Evolutionary conservation across 1,140 invertebrate genomes (phyloP), one percentile per base, ranked within the genome.

Genomic region (Dendroctonus valens): DNA sequence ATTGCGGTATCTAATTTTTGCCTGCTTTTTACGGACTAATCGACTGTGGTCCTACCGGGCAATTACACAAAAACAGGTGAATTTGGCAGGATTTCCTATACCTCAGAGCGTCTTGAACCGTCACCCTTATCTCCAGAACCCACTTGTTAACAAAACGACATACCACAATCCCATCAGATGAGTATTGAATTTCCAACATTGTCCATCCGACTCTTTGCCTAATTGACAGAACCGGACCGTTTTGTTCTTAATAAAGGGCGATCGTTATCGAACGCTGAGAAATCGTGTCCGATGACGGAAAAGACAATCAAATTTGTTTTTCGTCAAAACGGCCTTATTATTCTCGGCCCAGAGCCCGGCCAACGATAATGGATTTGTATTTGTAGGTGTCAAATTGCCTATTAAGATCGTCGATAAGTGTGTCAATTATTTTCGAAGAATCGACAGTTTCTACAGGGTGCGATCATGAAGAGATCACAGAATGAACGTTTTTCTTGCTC

Each of bases 351-450:
- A 40, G 38, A 14, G 15, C 48, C 26, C 48, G 12, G 26, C 11
- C 14, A 41, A 12, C 14, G 59, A 52, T 52, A 61, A 61, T 61
- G 59, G 40, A 52, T 51, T 61, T 61, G 42, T 61, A 61, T 61
- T 61, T 61, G 48, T 61, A 61, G 59, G 59, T 61, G 59, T 61
- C 59, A 61, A 61, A 61, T 61, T 41, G 48, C 59, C 59, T 61
- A 61, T 61, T 61, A 52, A 61, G 59, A 61, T 61, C 9, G 37
- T n/a, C 51, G 59, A 61, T 61, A 61, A 61, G 14, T 44, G 15
- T 15, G 11, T 57, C 14, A 54, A 54, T 26, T 54, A 38, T 38
- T 54, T 54, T 51, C n/a, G 8, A 46, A 46, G 8, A 12, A 46
- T 46, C 26, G 26, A 26, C 26, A 26, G 26, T 26, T 26, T 26